Evolutionary conservation across 2,113 vertebrate genomes (phyloP).

Genomic region (Varanus salvator): DNA sequence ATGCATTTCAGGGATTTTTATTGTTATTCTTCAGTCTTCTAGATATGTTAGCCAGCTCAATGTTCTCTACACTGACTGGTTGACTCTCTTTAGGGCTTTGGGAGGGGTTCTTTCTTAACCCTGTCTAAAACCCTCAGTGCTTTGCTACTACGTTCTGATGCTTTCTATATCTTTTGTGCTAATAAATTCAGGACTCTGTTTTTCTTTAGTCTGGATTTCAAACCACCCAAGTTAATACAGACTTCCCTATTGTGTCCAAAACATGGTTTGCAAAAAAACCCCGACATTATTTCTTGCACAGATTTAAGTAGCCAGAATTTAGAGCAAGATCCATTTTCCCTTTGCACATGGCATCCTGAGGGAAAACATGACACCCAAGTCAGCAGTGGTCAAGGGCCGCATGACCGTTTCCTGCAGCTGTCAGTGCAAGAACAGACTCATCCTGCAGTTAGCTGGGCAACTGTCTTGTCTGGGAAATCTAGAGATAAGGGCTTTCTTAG

Average conservation of each 20-base stretch:
- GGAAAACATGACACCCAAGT: conserved; percentile 5
- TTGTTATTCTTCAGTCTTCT: not conserved
- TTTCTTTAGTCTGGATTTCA: conserved; percentile 13
- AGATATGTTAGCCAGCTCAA: not conserved
- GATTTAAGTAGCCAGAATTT: not conserved
- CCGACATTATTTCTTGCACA: not conserved
- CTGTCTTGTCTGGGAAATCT: conserved; percentile 51
- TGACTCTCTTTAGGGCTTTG: too few relatives aligned
- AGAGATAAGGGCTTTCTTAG: conserved; percentile 47
- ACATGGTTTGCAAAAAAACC: not conserved
- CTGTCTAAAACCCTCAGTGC: too few relatives aligned
- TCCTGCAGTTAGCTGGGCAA: conserved; percentile 46
- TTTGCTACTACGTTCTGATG: too few relatives aligned
- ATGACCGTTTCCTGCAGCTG: conserved; percentile 60
- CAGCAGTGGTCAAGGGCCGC: conserved; percentile 19
- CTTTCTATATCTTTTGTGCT: too few relatives aligned
- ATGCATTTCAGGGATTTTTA: not conserved
- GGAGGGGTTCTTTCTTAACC: too few relatives aligned
- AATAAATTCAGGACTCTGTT: not conserved
- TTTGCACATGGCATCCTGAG: not conserved
- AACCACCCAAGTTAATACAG: accelerated
- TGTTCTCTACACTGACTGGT: not conserved
- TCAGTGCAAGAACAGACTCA: conserved; percentile 18
- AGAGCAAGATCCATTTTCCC: conserved; percentile 24
- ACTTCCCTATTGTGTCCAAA: not conserved